Evolutionary conservation across 2,888 invertebrate species (phyloP), one percentile per base, ranked within the genome.

Genomic region (Cepaea hortensis): DNA sequence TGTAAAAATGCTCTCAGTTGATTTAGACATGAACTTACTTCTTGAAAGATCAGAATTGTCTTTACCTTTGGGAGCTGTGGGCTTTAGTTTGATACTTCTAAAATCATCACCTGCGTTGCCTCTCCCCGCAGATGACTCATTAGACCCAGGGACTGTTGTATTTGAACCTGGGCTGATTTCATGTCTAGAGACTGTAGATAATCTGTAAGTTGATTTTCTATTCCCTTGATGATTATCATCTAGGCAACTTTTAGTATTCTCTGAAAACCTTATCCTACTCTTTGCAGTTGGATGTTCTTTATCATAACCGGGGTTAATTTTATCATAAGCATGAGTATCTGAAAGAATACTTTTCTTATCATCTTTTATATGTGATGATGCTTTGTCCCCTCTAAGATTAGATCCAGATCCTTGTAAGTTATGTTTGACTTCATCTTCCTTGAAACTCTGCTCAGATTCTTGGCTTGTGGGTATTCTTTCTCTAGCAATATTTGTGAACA

Each of bases 1-100:
- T 77, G 70, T 70, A 50, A 87, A 87, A 11, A 87, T 61, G 48
- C 65, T 84, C 55, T 87, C 87, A 20, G 83, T 84, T 73, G 87
- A 87, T 70, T 70, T 77, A 18, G 87, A 87, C 84, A 87, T 50
- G 55, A 77, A 82, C 68, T 87, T 87, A 73, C 84, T 84, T n/a
- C 20, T 82, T 61, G 23, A 46, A 6, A 87, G 23, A 4, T 87
- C 77, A 50, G 75, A 50, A 18, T 13, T 76, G 0, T 46, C 65
- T 50, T 20, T 73, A 20, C 18, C n/a, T 55, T 50, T 77, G 35
- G 55, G n/a, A 55, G 48, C 68, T n/a, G 86, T 23, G 15, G 86
- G 68, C 35, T 81, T 82, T 35, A 86, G 86, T 62, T 70, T 82
- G 46, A 86, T 65, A 50, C 46, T 81, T 48, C 81, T 61, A 23